phyloP scores from a whole-genome alignment of 2,888 invertebrate genomes.

The Conomelus anceps region DNA sequence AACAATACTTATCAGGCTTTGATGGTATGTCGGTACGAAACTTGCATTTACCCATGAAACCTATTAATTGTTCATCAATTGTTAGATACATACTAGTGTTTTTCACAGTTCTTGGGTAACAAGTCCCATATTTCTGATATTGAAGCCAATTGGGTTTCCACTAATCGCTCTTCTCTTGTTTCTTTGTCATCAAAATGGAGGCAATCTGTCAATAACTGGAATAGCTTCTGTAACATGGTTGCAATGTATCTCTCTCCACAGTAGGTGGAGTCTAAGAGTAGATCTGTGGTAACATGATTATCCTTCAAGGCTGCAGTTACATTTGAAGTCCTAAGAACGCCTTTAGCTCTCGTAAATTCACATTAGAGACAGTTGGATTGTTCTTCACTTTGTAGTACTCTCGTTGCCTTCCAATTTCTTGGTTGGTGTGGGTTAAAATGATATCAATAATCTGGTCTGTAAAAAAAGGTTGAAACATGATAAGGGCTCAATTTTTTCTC shows the following conservation, averaged over 20 bases:
- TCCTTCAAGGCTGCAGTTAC: conserved; percentile 12
- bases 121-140: conserved; percentile 35
- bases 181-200: conserved; percentile 12
- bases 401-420: neutral
- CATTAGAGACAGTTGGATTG: neutral
- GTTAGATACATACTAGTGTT: conserved; percentile 30
- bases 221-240: neutral
- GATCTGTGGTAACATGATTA: conserved; percentile 7
- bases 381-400: neutral
- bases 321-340: neutral
- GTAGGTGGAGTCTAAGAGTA: neutral
- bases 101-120: conserved; percentile 30
- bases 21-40: conserved; percentile 32
- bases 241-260: conserved; percentile 12
- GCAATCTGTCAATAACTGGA: conserved; percentile 15
- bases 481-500: too few species aligned
- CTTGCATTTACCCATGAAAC: conserved; percentile 31
- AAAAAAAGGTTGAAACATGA: too few species aligned
- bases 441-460: too few species aligned
- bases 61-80: conserved; percentile 34
- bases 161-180: neutral
- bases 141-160: conserved; percentile 31
- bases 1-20: conserved; percentile 33
- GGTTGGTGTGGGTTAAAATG: neutral
- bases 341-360: neutral